phyloP scores from a whole-genome alignment of 1,140 invertebrate genomes.

The Listronotus oregonensis region DNA sequence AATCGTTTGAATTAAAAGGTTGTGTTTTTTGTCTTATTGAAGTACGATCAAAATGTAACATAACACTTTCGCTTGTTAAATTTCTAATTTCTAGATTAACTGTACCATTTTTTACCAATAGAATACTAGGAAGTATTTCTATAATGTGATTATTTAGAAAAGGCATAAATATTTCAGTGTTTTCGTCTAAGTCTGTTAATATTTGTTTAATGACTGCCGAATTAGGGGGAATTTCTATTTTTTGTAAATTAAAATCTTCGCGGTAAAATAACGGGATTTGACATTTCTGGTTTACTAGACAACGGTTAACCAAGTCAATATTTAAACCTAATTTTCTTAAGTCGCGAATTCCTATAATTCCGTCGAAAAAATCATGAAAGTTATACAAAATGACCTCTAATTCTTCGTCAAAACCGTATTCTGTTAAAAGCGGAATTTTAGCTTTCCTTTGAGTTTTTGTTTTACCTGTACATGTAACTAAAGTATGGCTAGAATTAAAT shows the following conservation, averaged over 20 bases:
- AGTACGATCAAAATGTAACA: no score
- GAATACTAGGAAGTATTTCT: no score
- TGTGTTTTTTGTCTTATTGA: no score
- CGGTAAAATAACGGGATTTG: no score
- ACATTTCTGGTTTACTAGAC: slow-evolving; percentile 19
- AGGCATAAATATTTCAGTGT: slow-evolving; percentile 10
- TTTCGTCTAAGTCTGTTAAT: not conserved
- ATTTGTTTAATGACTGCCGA: not conserved
- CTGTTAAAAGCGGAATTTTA: slow-evolving; percentile 25
- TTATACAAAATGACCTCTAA: no score
- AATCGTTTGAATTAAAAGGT: no score
- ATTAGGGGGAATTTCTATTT: slow-evolving; percentile 11
- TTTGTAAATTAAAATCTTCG: no score
- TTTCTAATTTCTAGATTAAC: no score
- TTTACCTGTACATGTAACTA: no score
- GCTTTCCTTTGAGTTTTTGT: slow-evolving; percentile 32
- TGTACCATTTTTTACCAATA: no score
- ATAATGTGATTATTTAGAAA: not conserved
- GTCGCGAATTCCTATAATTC: slow-evolving; percentile 34
- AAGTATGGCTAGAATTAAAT: slow-evolving; percentile 12
- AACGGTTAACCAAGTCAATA: slow-evolving; percentile 30
- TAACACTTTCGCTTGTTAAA: no score
- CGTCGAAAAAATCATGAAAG: slow-evolving; percentile 42
- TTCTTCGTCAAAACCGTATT: no score
- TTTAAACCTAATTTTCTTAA: slow-evolving; percentile 25